Evolutionary conservation across 2,113 vertebrate genomes (phyloP).

Genomic region (Delphinapterus leucas): DNA sequence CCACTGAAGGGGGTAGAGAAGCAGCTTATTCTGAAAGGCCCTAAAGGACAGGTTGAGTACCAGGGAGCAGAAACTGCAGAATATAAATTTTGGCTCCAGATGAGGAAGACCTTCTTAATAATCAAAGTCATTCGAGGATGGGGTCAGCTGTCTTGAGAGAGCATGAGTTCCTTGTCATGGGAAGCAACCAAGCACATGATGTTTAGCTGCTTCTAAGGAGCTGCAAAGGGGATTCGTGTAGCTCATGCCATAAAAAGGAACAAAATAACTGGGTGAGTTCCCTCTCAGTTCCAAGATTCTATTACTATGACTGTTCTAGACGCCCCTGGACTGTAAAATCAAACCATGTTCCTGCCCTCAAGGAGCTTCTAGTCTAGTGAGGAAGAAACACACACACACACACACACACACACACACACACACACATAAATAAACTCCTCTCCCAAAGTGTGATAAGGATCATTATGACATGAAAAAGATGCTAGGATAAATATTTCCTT

Average conservation of each 20-base stretch:
- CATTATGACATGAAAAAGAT: neutral
- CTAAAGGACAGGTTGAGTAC: neutral
- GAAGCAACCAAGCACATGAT: neutral
- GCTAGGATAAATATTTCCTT: neutral
- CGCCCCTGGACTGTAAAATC: neutral
- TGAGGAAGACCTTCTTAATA: neutral
- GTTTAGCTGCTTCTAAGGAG: neutral
- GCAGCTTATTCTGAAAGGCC: too few relatives aligned
- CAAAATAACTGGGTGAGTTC: too few relatives aligned
- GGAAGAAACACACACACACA: neutral
- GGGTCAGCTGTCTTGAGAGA: neutral
- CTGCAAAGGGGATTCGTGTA: too few relatives aligned
- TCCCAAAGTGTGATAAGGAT: neutral
- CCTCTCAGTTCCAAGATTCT: neutral
- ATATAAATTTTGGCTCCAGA: neutral
- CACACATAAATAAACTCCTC: neutral
- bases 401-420: neutral
- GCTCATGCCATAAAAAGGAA: neutral
- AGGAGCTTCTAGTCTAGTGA: neutral
- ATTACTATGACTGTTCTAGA: neutral
- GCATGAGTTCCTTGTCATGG: neutral
- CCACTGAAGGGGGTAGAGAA: accelerated
- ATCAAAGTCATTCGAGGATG: neutral
- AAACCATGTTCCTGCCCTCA: neutral
- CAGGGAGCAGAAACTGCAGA: neutral